Conservation (phyloP, 2,888 invertebrate genomes). For the Drosophila kanekoi region DNA sequence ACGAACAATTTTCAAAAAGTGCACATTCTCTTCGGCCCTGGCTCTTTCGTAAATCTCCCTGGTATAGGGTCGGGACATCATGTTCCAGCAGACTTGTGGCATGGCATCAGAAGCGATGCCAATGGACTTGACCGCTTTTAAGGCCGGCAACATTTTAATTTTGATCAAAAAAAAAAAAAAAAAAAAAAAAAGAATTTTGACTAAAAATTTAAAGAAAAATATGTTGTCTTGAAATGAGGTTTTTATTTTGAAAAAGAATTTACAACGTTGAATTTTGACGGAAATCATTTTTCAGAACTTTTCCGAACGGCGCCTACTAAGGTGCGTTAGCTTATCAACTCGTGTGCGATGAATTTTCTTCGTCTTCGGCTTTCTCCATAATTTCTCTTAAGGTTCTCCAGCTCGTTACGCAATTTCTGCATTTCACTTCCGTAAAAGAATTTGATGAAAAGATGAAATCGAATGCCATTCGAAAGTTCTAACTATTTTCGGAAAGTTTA, state of each 20-base stretch:
- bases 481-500: conserved; percentile 56
- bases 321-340: background rate
- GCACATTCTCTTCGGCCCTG: conserved; percentile 57
- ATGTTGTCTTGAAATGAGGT: background rate
- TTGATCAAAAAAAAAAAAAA: background rate
- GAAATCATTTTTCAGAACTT: background rate
- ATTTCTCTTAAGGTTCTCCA: background rate
- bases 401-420: background rate
- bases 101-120: background rate
- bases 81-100: background rate
- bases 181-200: too few relatives aligned
- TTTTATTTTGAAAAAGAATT: conserved; percentile 1
- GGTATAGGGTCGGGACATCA: conserved; percentile 16
- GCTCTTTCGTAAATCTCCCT: conserved; percentile 43
- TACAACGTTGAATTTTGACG: background rate
- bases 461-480: background rate
- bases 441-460: background rate
- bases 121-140: conserved; percentile 3
- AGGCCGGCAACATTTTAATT: conserved; percentile 11
- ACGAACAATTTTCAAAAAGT: conserved; percentile 59
- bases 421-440: background rate
- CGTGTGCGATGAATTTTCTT: background rate
- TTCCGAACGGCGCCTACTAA: background rate
- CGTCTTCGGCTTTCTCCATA: background rate
- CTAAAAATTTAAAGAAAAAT: background rate